Conservation (phyloP, 2,888 invertebrate species). For the Drosophila heteroneura region DNA sequence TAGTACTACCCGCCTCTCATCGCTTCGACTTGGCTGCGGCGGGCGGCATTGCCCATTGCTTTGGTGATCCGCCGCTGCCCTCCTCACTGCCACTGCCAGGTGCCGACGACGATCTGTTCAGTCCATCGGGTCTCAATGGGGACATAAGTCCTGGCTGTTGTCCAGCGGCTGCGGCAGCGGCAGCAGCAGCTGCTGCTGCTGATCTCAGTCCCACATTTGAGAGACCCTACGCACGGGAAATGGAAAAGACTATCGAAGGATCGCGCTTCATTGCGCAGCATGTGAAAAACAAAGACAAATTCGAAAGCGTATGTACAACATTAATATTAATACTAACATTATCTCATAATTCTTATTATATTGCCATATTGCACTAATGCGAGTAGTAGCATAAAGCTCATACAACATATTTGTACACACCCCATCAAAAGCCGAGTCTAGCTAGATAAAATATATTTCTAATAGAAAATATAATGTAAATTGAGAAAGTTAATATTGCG, state of each 20-base stretch:
- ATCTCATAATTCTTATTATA: neutral
- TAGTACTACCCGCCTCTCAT: constrained; percentile 86
- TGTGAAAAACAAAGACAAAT: constrained; percentile 97
- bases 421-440: neutral
- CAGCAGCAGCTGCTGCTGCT: constrained; percentile 63
- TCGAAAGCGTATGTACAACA: constrained; percentile 92
- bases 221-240: constrained; percentile 92
- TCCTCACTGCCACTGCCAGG: constrained; percentile 89
- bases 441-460: too few species aligned
- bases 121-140: constrained; percentile 87
- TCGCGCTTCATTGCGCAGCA: constrained; percentile 98
- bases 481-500: neutral
- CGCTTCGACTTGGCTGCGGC: constrained; percentile 89
- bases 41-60: constrained; percentile 87
- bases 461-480: neutral
- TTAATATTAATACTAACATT: neutral
- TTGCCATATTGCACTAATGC: neutral
- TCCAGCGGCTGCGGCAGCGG: constrained; percentile 84
- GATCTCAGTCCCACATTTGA: constrained; percentile 93
- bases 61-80: constrained; percentile 89
- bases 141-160: constrained; percentile 86
- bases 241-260: constrained; percentile 96
- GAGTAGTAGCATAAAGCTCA: neutral
- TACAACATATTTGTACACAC: neutral
- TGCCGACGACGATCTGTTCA: constrained; percentile 93